These are phyloP conservation scores for Rhopalosiphum nymphaeae DNA, from an alignment of 2,888 invertebrate genomes.

Conservation along the genomic window DNA sequence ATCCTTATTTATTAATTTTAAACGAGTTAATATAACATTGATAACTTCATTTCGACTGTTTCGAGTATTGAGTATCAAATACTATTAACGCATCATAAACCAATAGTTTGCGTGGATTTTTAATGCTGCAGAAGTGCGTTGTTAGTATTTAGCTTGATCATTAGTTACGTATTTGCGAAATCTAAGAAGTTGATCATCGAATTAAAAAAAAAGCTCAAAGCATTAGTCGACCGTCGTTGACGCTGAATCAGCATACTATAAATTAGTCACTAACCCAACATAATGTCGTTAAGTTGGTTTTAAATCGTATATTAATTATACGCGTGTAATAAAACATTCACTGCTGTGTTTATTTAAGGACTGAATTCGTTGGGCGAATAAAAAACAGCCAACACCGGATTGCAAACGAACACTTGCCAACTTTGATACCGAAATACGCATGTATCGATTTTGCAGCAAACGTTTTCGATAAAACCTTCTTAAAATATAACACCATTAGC, in stretches of 20 bases:
- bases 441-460: not conserved
- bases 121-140: not conserved
- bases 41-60: not conserved
- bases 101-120: not conserved
- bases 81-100: not conserved
- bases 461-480: not conserved
- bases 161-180: not conserved
- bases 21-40: not conserved
- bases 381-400: not conserved
- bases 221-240: not conserved
- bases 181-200: not conserved
- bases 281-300: not conserved
- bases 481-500: not conserved
- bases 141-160: not conserved
- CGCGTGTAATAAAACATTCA: not conserved
- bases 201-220: not conserved
- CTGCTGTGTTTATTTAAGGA: not conserved
- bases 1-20: not conserved
- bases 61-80: not conserved
- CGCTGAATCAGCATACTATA: not conserved
- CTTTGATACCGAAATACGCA: not conserved
- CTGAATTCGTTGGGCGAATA: not conserved
- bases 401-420: not conserved
- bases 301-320: not conserved
- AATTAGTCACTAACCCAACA: not conserved